phyloP scores from a whole-genome alignment of 92 coral and sea anemone genomes.

The Desmophyllum pertusum region DNA sequence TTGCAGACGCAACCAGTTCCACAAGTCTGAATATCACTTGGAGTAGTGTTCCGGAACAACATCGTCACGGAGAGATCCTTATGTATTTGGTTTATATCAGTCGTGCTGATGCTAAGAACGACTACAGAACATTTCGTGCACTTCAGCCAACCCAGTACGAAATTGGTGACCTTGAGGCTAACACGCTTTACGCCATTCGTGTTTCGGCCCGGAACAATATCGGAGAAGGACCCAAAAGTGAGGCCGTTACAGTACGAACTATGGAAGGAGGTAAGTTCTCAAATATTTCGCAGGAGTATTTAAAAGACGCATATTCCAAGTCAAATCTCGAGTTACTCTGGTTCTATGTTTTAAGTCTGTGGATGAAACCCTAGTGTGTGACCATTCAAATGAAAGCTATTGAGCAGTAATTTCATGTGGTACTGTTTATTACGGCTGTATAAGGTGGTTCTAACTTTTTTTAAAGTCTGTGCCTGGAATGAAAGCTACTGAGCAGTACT shows the following conservation, averaged over 20 bases:
- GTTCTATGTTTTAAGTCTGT: too few relatives aligned
- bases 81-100: neutral
- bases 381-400: too few relatives aligned
- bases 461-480: too few relatives aligned
- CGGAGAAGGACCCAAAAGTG: constrained; percentile 34
- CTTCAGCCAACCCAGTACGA: neutral
- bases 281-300: too few relatives aligned
- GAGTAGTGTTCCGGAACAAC: neutral
- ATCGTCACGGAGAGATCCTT: neutral
- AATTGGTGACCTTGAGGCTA: neutral
- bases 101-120: neutral
- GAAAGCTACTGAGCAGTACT: too few relatives aligned
- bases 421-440: too few relatives aligned
- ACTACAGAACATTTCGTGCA: neutral
- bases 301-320: too few relatives aligned
- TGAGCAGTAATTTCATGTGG: too few relatives aligned
- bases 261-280: constrained; percentile 33
- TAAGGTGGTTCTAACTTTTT: too few relatives aligned
- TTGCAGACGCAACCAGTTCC: neutral
- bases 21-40: neutral
- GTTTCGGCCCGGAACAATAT: constrained; percentile 15
- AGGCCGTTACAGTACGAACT: constrained; percentile 13
- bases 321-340: too few relatives aligned
- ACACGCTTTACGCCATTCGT: constrained; percentile 13
- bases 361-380: too few relatives aligned